Evolutionary conservation across 1,140 invertebrate genomes (phyloP), one percentile per base, ranked within the genome.

Genomic region (Drosophila pruinosa): DNA sequence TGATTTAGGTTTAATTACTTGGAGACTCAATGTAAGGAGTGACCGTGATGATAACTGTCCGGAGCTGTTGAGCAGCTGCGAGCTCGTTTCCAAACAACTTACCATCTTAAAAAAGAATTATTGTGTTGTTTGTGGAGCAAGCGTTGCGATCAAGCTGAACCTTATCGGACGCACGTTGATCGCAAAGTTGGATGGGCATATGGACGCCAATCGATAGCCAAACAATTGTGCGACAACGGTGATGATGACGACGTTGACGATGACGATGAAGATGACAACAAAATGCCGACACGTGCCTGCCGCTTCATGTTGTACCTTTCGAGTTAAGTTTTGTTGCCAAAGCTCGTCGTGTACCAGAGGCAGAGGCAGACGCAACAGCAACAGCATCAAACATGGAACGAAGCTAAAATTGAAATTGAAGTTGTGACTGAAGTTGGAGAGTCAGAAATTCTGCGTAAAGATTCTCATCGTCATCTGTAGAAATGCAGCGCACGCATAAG

Each of bases 231-330:
- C 38, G 56, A 36, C 10, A 12, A 14, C 10, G 67, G 47, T 61
- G 48, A 34, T 22, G 53, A 53, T 15, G 67, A 36, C 34, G 53
- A 52, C 24, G 47, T 31, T 17, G 12, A 17, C 14, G 47, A 26
- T 19, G 68, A 28, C 53, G 63, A 34, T 17, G 38, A 63, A 7
- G 52, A 48, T 45, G 58, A 59, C 24, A 58, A 65, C 31, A 59
- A 83, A 81, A 85, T 88, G 57, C 82, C 82, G 74, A 88, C 81
- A 86, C 81, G 81, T 86, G 82, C 78, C 81, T 31, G 15, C 43
- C 28, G 10, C 39, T 58, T 41, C 34, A 28, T 41, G 36, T 14
- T 22, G 28, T 4, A 34, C 17, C 17, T 15, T 21, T 8, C n/a
- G 10, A 3, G n/a, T 22, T 48, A 43, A 31, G 36, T 24, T 22